phyloP scores from a whole-genome alignment of 2,797 vertebrate species.

The Salmo trutta region DNA sequence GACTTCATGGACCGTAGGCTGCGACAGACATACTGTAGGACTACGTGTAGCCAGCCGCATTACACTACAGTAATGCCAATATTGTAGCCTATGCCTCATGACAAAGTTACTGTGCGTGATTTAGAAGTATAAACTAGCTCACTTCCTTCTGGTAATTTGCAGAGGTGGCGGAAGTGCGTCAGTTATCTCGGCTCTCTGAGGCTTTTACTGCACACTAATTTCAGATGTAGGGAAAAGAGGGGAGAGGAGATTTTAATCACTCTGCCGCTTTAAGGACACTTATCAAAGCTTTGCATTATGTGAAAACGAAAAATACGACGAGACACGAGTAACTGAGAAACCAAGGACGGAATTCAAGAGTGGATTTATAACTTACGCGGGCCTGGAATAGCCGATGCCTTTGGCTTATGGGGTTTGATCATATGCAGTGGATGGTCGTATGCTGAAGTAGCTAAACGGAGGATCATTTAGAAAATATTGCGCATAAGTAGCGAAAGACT shows the following conservation, averaged over 20 bases:
- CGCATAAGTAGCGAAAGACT: constrained; percentile 71
- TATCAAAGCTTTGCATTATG: constrained; percentile 77
- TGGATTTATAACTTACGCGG: constrained; percentile 71
- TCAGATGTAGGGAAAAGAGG: constrained; percentile 58
- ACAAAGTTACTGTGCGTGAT: constrained; percentile 54
- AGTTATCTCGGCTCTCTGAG: constrained; percentile 73
- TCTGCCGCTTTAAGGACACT: constrained; percentile 85
- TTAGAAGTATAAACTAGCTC: constrained; percentile 63
- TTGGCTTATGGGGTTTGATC: constrained; percentile 70
- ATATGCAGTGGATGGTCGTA: constrained; percentile 54
- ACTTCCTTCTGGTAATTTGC: constrained; percentile 79
- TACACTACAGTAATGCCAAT: not conserved
- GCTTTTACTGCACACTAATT: constrained; percentile 72
- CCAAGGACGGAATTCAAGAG: constrained; percentile 62
- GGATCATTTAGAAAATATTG: constrained; percentile 70
- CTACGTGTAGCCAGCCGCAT: not conserved
- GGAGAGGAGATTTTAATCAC: constrained; percentile 73
- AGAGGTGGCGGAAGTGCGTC: constrained; percentile 84
- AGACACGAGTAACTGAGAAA: constrained; percentile 67
- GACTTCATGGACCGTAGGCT: constrained; percentile 30
- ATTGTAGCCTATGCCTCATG: constrained; percentile 33
- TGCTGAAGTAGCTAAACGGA: constrained; percentile 54
- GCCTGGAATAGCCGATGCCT: constrained; percentile 49
- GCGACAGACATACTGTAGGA: not conserved
- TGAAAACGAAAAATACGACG: constrained; percentile 68